A percentile compares a stretch with the other conserved stretches of the same genome.
These are phyloP conservation scores for Drosophila siamana DNA, from an alignment of 2,888 invertebrate species.

Conservation along the genomic window DNA sequence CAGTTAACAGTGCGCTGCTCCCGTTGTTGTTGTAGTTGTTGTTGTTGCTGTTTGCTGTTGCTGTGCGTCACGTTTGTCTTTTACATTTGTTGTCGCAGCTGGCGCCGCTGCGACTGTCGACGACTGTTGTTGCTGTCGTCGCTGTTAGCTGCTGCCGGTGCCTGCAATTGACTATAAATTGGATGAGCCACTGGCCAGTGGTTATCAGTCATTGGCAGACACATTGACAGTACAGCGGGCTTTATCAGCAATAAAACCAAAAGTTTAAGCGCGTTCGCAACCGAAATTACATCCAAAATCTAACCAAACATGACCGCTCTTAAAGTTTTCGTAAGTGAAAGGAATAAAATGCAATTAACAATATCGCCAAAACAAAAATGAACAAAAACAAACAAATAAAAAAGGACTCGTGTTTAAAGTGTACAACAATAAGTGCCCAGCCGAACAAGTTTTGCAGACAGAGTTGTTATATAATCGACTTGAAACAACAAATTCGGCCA, in stretches of 20 bases:
- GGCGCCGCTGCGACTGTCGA: slow-evolving; percentile 12
- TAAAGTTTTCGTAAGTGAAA: slow-evolving; percentile 83
- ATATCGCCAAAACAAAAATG: background rate
- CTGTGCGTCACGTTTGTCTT: slow-evolving; percentile 53
- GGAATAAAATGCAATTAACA: slow-evolving; percentile 3
- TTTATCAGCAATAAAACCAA: slow-evolving; percentile 42
- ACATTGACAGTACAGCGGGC: slow-evolving; percentile 80
- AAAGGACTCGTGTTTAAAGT: slow-evolving; percentile 24
- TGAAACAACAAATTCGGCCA: background rate
- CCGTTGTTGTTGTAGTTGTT: slow-evolving; percentile 31
- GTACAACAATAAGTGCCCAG: slow-evolving; percentile 18
- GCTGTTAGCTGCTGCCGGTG: slow-evolving; percentile 44
- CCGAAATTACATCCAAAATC: slow-evolving; percentile 12
- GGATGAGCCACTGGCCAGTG: slow-evolving; percentile 80
- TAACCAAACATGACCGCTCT: slow-evolving; percentile 79
- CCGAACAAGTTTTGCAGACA: background rate
- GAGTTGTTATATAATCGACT: slow-evolving; percentile 11
- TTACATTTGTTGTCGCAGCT: slow-evolving; percentile 35
- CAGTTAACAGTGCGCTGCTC: slow-evolving; percentile 48
- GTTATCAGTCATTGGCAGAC: slow-evolving; percentile 84
- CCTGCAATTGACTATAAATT: slow-evolving; percentile 82
- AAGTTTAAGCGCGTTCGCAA: slow-evolving; percentile 33
- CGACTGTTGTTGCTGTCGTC: slow-evolving; percentile 25
- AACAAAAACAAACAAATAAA: background rate
- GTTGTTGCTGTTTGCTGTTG: slow-evolving; percentile 22